Base-by-base conservation (phyloP, 2,797 vertebrate genomes). In the Manis pentadactyla region DNA sequence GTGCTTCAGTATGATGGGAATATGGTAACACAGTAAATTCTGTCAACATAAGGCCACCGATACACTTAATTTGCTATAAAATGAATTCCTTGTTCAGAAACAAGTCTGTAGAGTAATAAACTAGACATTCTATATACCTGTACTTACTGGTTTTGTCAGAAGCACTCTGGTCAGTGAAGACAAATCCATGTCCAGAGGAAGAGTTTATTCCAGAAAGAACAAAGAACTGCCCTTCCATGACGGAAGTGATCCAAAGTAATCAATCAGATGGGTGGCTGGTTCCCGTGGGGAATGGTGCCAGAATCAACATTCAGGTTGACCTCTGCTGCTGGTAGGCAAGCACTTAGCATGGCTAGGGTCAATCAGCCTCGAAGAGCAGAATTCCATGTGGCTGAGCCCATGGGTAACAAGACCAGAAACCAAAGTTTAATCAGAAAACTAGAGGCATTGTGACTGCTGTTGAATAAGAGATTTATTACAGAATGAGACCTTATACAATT, bases 41-140 rank as follows among this genome's bases (percentile, higher is more conserved):
- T 69, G 39, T n/a, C 25, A 87, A 77, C 27, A 63, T 3, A 19
- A 88, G 74, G 78, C 7, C 15, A 79, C 29, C 39, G 14, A 53
- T 57, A 29, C 27, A 81, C 39, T 49, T 93, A 79, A 69, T 71
- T 90, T 69, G 64, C 55, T 74, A 46, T n/a, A 53, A 25, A 90
- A 81, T 94, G 31, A 90, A 78, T 88, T 63, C 29, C 39, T 85
- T 74, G 10, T 53, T 90, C 71, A 87, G 61, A 75, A 90, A 15
- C 46, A 69, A 25, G 11, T 85, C 57, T 92, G 3, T 66, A 63
- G 71, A 69, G 23, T 49, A 74, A 17, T 29, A n/a, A 64, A 27
- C 68, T 57, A 87, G 37, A 71, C 49, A 84, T 15, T 87, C 34
- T 81, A 1, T 83, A 85, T 39, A 25, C 61, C 61, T 34, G 42